A percentile compares a stretch with the other conserved stretches of the same genome.
Evolutionary conservation across 1,140 invertebrate genomes (phyloP).

Genomic region (Limonius californicus): DNA sequence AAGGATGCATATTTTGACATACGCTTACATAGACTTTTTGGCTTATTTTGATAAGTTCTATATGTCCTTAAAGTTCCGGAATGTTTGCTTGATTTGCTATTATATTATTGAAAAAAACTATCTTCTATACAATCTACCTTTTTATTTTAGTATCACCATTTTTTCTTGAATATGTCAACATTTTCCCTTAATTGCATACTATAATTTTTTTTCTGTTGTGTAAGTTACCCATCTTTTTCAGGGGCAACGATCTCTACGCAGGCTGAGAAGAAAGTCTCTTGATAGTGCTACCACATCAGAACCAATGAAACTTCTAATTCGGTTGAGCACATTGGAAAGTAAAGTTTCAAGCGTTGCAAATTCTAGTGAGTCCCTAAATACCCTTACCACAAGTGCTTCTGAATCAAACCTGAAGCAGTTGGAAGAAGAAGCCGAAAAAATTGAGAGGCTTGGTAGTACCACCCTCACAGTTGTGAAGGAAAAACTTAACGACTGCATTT

Average conservation of each 20-base stretch:
- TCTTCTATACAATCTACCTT: too few relatives aligned
- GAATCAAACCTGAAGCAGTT: constrained; percentile 36
- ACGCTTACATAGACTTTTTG: too few relatives aligned
- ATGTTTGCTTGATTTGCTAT: too few relatives aligned
- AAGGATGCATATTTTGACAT: too few relatives aligned
- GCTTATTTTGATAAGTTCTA: too few relatives aligned
- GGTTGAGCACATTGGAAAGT: constrained; percentile 68
- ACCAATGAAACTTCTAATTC: constrained; percentile 72
- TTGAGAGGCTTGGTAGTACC: not conserved
- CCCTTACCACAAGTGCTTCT: constrained; percentile 41
- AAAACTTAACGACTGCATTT: constrained; percentile 42
- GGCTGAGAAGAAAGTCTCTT: constrained; percentile 65
- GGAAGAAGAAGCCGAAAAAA: constrained; percentile 18
- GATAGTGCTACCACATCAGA: constrained; percentile 72
- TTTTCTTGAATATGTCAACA: too few relatives aligned
- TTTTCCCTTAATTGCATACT: too few relatives aligned
- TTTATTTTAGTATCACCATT: too few relatives aligned
- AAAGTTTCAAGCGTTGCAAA: constrained; percentile 62
- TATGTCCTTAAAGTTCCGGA: too few relatives aligned
- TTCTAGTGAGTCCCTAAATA: constrained; percentile 53
- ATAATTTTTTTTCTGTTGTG: too few relatives aligned
- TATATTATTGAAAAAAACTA: too few relatives aligned
- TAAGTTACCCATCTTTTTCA: too few relatives aligned
- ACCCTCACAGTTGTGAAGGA: constrained; percentile 33
- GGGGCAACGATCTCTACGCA: constrained; percentile 26